phyloP scores from a whole-genome alignment of 2,113 vertebrate genomes.

The Coryphaenoides rupestris region DNA sequence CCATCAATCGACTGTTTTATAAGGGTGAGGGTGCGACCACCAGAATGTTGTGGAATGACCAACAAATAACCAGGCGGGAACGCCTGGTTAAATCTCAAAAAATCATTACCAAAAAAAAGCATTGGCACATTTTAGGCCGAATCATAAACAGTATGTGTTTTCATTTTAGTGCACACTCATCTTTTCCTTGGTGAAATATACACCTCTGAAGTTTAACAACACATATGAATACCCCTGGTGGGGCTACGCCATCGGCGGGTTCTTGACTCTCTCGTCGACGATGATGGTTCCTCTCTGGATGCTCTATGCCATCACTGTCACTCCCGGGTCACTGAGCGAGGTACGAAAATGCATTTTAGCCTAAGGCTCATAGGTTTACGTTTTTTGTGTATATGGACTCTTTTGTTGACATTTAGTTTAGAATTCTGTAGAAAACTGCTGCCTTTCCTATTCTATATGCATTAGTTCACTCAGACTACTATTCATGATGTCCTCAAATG shows the following conservation, averaged over 20 bases:
- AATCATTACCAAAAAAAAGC: too few species aligned
- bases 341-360: constrained; percentile 36
- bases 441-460: background rate
- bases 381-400: background rate
- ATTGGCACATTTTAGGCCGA: background rate
- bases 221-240: constrained; percentile 77
- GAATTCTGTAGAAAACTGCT: background rate
- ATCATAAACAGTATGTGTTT: background rate
- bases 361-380: background rate
- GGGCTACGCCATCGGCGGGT: constrained; percentile 72
- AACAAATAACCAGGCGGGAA: background rate
- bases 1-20: background rate
- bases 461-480: too few species aligned
- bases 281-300: constrained; percentile 72
- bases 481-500: too few species aligned
- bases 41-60: background rate
- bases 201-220: constrained; percentile 72
- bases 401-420: background rate
- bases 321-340: constrained; percentile 68
- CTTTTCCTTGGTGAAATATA: constrained; percentile 65
- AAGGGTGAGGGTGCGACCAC: background rate
- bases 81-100: too few species aligned
- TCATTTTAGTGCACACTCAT: constrained; percentile 62
- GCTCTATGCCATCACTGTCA: constrained; percentile 57
- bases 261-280: constrained; percentile 74